phyloP scores from a whole-genome alignment of 2,888 invertebrate genomes.

The Drosophila cracens region DNA sequence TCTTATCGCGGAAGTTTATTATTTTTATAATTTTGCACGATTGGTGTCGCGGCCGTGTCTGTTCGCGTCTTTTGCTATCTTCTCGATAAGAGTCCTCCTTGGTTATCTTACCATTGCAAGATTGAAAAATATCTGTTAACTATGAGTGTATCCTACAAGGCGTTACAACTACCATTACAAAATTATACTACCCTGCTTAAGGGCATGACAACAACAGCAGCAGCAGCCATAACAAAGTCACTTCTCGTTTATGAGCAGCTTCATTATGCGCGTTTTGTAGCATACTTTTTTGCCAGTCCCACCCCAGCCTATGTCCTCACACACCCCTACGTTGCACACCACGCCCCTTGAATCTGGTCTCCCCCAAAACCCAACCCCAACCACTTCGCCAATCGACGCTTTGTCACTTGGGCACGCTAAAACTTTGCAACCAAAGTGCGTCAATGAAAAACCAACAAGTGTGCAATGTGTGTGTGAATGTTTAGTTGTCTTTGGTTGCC shows the following conservation, averaged over 20 bases:
- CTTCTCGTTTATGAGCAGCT: constrained; percentile 70
- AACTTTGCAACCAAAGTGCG: constrained; percentile 61
- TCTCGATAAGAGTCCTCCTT: no score
- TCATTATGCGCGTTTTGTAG: constrained; percentile 74
- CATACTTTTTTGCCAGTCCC: constrained; percentile 57
- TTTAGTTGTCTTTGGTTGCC: constrained; percentile 48
- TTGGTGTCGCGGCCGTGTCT: no score
- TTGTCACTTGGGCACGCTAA: constrained; percentile 62
- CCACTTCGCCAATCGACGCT: not conserved
- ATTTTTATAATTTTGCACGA: no score
- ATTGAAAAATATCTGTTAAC: no score
- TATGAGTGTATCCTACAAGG: not conserved
- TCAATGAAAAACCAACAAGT: constrained; percentile 70
- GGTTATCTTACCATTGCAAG: no score
- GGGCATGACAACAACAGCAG: constrained; percentile 4
- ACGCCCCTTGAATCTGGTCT: constrained; percentile 10
- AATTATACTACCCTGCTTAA: not conserved
- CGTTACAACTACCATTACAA: not conserved
- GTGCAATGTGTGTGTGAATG: constrained; percentile 37
- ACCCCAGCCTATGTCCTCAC: not conserved
- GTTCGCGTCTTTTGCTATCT: no score
- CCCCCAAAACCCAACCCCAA: not conserved
- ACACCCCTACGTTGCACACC: constrained; percentile 3
- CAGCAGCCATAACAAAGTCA: constrained; percentile 38
- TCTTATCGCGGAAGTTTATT: no score